Percentiles rank a stretch among this genome's conserved stretches.
These are phyloP conservation scores for Actinemys pallida DNA, from an alignment of 2,113 vertebrate species.

Conservation along the genomic window DNA sequence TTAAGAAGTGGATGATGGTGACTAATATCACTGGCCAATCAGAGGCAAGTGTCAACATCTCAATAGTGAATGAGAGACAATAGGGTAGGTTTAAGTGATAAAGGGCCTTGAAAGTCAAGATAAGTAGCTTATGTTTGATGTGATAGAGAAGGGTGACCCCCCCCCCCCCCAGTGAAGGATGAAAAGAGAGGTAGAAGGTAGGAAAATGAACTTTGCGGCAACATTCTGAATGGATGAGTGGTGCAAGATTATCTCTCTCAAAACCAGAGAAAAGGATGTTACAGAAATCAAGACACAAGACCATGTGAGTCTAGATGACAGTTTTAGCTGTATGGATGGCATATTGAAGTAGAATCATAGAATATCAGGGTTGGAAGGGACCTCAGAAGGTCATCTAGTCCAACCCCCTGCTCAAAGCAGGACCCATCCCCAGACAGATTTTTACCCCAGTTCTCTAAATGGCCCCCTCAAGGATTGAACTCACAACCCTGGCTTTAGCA, in stretches of 20 bases:
- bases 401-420: no score
- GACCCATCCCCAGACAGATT: no score
- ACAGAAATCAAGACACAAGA: not conserved
- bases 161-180: not conserved
- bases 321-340: conserved; percentile 4
- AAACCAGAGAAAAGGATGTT: conserved; percentile 1
- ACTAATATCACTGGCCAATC: not conserved
- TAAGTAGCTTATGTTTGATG: not conserved
- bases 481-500: no score
- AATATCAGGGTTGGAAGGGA: no score
- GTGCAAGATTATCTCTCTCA: conserved; percentile 1
- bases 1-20: not conserved
- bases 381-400: no score
- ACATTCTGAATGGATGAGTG: conserved; percentile 1
- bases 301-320: not conserved
- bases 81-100: not conserved
- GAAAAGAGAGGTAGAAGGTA: not conserved
- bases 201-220: not conserved
- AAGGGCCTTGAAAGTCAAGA: not conserved
- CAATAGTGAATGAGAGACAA: not conserved
- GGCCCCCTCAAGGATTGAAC: no score
- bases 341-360: conserved; percentile 2
- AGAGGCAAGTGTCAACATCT: not conserved
- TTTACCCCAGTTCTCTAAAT: no score
- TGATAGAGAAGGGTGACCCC: not conserved